Evolutionary conservation across 2,888 invertebrate genomes (phyloP).

Genomic region (Calliopum simillimum): DNA sequence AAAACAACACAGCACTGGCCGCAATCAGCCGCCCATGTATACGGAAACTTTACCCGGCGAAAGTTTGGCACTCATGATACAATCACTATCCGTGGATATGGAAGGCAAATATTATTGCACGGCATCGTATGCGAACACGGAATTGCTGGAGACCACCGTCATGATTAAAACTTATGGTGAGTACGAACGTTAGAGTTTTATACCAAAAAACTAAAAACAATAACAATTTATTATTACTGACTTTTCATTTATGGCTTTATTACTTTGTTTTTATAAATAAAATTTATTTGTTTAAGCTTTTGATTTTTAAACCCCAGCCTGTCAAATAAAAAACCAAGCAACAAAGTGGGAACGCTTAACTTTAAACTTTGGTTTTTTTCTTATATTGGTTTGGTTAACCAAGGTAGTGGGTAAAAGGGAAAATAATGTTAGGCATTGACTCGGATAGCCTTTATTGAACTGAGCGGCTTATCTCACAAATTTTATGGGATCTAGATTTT

Average conservation of each 20-base stretch:
- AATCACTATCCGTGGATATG: conserved; percentile 79
- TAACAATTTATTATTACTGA: conserved; percentile 20
- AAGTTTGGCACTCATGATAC: conserved; percentile 79
- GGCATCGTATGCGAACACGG: conserved; percentile 81
- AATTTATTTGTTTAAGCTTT: neutral
- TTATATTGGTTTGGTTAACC: no score
- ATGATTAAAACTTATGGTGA: conserved; percentile 80
- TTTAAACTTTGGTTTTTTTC: no score
- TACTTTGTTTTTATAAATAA: conserved; percentile 1
- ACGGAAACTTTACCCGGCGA: conserved; percentile 76
- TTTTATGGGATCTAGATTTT: no score
- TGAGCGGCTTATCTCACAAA: no score
- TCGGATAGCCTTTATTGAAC: no score
- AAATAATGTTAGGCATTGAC: no score
- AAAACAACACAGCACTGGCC: conserved; percentile 54
- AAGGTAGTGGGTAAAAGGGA: no score
- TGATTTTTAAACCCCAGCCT: no score
- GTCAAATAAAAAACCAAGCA: no score
- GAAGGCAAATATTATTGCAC: conserved; percentile 85
- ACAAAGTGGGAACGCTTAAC: no score
- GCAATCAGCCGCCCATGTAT: conserved; percentile 73
- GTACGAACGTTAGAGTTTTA: conserved; percentile 57
- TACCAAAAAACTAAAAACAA: conserved; percentile 1
- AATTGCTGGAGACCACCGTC: conserved; percentile 75
- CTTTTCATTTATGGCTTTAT: neutral